Evolutionary conservation across 2,888 invertebrate genomes (phyloP), one percentile per base, ranked within the genome.

Genomic region (Drosophila kokeensis): DNA sequence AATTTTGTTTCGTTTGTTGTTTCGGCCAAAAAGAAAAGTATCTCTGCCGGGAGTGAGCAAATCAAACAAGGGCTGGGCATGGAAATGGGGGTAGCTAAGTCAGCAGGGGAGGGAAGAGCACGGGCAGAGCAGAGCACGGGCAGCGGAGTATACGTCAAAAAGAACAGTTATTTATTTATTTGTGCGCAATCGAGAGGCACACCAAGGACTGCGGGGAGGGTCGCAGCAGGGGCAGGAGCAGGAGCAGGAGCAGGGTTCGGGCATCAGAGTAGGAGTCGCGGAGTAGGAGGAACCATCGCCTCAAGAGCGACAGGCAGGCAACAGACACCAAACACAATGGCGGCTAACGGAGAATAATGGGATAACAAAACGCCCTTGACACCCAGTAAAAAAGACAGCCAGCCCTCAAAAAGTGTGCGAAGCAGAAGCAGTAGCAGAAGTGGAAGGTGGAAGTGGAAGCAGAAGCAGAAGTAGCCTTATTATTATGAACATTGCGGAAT

Each of bases 331-430:
- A 36, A 55, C 55, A 81, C 82, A 83, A 90, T 83, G 85, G 85
- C 85, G 89, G 69, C 82, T 90, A 86, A 81, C 77, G 78, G 80
- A 87, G 82, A 91, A 91, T 91, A 91, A 91, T 91, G 90, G 91
- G 83, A 91, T 91, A 91, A 91, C 90, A 90, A 91, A 92, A 92
- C 91, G 91, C 92, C 91, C 91, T 92, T 92, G 91, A 92, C 91
- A 92, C 91, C 91, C 92, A 91, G 89, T 89, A 89, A 91, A 90
- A 45, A 88, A 88, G 87, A 85, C 87, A 89, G 81, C 66, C 85
- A 88, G 88, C 88, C 85, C 85, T 85, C 85, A 88, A 86, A 87
- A 38, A 24, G 81, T 69, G 78, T 69, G 62, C 68, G 60, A 58
- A 29, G 54, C 36, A 54, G 27, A 82, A 88, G 90, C 79, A 67